phyloP scores from a whole-genome alignment of 2,113 vertebrate genomes.

The Brachyhypopomus occidentalis region DNA sequence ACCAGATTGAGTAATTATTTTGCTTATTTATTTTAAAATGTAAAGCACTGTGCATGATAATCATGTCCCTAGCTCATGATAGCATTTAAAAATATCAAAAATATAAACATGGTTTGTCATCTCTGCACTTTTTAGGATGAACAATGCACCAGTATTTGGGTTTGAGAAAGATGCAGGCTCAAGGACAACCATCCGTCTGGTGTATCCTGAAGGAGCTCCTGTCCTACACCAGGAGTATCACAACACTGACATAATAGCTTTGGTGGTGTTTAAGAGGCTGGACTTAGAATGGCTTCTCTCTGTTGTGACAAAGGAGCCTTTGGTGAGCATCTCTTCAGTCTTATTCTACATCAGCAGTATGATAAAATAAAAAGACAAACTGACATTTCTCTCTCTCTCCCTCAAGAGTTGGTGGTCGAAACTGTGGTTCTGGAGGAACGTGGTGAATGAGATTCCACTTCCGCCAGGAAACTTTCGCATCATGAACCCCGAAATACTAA shows the following conservation, averaged over 20 bases:
- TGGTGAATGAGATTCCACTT: slow-evolving; percentile 76
- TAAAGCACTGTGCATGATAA: background rate
- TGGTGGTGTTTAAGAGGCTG: slow-evolving; percentile 76
- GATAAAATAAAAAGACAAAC: background rate
- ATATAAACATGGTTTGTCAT: background rate
- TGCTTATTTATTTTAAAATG: background rate
- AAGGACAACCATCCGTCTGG: slow-evolving; percentile 75
- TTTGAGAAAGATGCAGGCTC: slow-evolving; percentile 75
- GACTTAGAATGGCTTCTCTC: slow-evolving; percentile 79
- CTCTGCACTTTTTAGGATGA: slow-evolving; percentile 66
- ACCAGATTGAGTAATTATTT: background rate
- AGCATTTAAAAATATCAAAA: background rate
- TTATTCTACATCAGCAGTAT: background rate
- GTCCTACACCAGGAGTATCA: slow-evolving; percentile 66
- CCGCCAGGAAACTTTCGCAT: slow-evolving; percentile 71
- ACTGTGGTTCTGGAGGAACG: slow-evolving; percentile 80
- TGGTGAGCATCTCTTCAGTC: slow-evolving; percentile 62
- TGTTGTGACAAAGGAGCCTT: slow-evolving; percentile 70
- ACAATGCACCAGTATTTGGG: slow-evolving; percentile 76
- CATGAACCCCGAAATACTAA: slow-evolving; percentile 76
- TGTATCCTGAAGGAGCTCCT: slow-evolving; percentile 78
- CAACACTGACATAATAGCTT: slow-evolving; percentile 66
- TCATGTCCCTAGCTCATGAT: background rate
- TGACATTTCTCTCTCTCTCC: slow-evolving; percentile 28
- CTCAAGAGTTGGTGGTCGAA: slow-evolving; percentile 78